Percentiles rank a stretch among this genome's conserved stretches.
phyloP scores from a whole-genome alignment of 2,113 vertebrate species.

The Paramormyrops kingsleyae region DNA sequence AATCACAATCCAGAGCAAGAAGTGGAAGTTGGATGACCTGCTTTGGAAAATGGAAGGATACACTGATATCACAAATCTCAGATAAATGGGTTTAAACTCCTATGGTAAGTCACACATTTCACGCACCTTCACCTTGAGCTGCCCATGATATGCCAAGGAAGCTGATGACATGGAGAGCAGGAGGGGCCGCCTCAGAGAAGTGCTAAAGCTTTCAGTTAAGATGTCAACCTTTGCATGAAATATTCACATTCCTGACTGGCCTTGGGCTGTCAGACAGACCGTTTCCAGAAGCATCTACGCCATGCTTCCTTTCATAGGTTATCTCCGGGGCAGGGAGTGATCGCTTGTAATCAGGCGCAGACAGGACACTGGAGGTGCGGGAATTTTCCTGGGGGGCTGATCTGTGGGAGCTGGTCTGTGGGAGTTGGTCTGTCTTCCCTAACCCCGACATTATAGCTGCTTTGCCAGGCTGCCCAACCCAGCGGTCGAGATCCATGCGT shows the following conservation, averaged over 20 bases:
- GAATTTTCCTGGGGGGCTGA: background rate
- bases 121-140: background rate
- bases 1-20: background rate
- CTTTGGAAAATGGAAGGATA: background rate
- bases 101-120: background rate
- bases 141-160: background rate
- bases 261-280: background rate
- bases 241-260: background rate
- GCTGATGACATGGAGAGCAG: background rate
- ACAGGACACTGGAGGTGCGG: background rate
- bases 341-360: background rate
- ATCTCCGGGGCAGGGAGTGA: background rate
- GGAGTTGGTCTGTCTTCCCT: background rate
- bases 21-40: background rate
- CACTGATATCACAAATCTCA: background rate
- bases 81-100: background rate
- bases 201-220: background rate
- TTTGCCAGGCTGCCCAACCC: background rate
- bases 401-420: background rate
- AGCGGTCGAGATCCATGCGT: background rate
- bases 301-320: background rate
- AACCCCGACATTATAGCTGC: background rate
- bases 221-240: background rate
- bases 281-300: background rate
- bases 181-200: background rate